Percentiles rank a stretch among this genome's conserved stretches.
Evolutionary conservation across 2,888 invertebrate genomes (phyloP).

Genomic region (Acrobasis repandana): DNA sequence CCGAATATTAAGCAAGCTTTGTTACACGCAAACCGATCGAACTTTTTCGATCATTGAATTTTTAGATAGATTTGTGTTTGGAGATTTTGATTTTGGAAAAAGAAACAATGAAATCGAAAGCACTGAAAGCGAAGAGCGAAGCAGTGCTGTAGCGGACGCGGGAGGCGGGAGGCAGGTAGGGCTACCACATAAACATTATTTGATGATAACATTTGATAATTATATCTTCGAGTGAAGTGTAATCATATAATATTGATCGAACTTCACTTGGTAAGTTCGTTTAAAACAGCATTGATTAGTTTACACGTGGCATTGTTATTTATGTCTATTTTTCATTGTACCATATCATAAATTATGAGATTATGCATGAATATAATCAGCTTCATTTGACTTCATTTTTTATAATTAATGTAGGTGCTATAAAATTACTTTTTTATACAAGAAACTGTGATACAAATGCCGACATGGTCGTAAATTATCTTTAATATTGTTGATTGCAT

Average conservation of each 20-base stretch:
- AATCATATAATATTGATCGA: no score
- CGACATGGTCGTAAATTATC: constrained; percentile 5
- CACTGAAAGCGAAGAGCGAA: constrained; percentile 35
- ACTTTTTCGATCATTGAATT: constrained; percentile 38
- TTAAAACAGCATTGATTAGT: no score
- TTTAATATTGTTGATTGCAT: constrained; percentile 1
- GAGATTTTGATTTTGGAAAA: constrained; percentile 50
- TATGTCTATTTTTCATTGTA: no score
- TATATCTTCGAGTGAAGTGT: no score
- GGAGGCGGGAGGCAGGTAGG: constrained; percentile 38
- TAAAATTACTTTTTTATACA: constrained; percentile 6
- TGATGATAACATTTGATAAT: not conserved
- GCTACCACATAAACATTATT: constrained; percentile 5
- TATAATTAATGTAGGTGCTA: not conserved
- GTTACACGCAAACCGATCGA: constrained; percentile 44
- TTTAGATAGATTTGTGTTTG: constrained; percentile 11
- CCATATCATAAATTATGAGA: no score
- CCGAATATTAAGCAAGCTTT: constrained; percentile 48
- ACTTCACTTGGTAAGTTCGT: no score
- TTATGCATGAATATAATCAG: not conserved
- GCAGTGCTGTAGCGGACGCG: constrained; percentile 27
- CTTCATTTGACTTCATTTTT: not conserved
- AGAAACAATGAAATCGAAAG: constrained; percentile 70
- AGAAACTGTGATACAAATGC: constrained; percentile 4
- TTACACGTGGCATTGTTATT: no score